phyloP scores from a whole-genome alignment of 2,113 vertebrate species.

The Cebidichthys violaceus region DNA sequence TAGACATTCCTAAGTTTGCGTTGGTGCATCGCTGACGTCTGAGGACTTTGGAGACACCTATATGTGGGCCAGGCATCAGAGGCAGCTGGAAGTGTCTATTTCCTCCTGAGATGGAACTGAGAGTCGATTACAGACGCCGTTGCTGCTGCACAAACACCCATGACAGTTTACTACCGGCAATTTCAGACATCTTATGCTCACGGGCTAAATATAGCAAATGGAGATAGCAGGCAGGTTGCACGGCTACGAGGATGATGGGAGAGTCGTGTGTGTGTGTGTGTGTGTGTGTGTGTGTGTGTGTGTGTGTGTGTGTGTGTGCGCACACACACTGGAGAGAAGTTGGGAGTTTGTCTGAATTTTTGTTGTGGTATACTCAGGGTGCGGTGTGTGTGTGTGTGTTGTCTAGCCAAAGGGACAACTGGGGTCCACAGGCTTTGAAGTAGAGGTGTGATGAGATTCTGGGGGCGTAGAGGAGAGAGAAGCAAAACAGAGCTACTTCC shows the following conservation, averaged over 20 bases:
- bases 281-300: slow-evolving; percentile 16
- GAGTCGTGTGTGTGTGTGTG: slow-evolving; percentile 24
- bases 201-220: slow-evolving; percentile 81
- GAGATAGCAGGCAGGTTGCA: slow-evolving; percentile 78
- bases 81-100: slow-evolving; percentile 74
- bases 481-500: slow-evolving; percentile 69
- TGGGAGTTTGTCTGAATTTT: slow-evolving; percentile 58
- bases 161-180: slow-evolving; percentile 80
- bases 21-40: slow-evolving; percentile 58
- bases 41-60: slow-evolving; percentile 72
- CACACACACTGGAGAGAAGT: slow-evolving; percentile 46
- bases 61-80: slow-evolving; percentile 80
- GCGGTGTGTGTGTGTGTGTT: slow-evolving; percentile 20
- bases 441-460: slow-evolving; percentile 79
- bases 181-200: slow-evolving; percentile 80
- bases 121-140: slow-evolving; percentile 78
- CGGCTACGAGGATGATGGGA: slow-evolving; percentile 60
- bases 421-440: slow-evolving; percentile 81
- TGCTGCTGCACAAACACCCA: slow-evolving; percentile 76
- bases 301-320: slow-evolving; percentile 21
- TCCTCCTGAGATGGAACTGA: slow-evolving; percentile 77
- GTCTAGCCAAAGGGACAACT: slow-evolving; percentile 70
- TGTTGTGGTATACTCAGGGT: slow-evolving; percentile 37
- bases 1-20: slow-evolving; percentile 55
- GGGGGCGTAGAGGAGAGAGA: slow-evolving; percentile 62